Base-by-base conservation (phyloP, 2,113 vertebrate species). In the Bufo gargarizans region DNA sequence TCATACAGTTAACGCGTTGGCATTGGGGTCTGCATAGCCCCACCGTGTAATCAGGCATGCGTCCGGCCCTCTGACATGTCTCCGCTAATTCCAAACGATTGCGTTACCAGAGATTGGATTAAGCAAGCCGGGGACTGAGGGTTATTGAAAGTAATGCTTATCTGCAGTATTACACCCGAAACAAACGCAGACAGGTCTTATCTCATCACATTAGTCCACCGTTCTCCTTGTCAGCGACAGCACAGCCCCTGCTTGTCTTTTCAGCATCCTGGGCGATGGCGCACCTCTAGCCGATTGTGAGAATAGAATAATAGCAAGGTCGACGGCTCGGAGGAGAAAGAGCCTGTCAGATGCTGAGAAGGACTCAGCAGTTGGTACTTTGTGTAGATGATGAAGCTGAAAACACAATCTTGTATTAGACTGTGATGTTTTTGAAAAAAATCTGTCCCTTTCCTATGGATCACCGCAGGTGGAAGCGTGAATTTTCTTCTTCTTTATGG, bases 121-220 rank as follows among this genome's bases (percentile, higher is more conserved):
- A 56, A 22, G 13, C 67, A 53, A 53, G 22, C 33, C 13, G 45
- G 55, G 33, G 17, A 45, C 33, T 22, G 14, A 86, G 50, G 17
- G 7, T 76, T 33, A 56, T 16, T 19, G 33, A 58, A 76, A 43
- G 20, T 78, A 16, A 3, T 19, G 74, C 74, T 86, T 78, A 86
- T 86, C 85, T 77, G 58, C 74, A 43, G 63, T 47, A 50, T 78
- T 77, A 63, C n/a, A 1, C 45, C 43, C 69, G 43, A 3, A 33
- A n/a, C 63, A n/a, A 78, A 78, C 50, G 74, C 59, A 69, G 77
- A 33, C 14, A 4, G 77, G 13, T 69, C 61, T 87, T 87, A 86
- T 86, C 74, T 59, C 13, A 6, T 19, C 47, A 33, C 71, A 77
- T 61, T 61, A 77, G 56, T 77, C 19, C 17, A 7, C 74, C 6